Conservation (phyloP, 1,140 invertebrate species). For the Ditylenchus dipsaci region DNA sequence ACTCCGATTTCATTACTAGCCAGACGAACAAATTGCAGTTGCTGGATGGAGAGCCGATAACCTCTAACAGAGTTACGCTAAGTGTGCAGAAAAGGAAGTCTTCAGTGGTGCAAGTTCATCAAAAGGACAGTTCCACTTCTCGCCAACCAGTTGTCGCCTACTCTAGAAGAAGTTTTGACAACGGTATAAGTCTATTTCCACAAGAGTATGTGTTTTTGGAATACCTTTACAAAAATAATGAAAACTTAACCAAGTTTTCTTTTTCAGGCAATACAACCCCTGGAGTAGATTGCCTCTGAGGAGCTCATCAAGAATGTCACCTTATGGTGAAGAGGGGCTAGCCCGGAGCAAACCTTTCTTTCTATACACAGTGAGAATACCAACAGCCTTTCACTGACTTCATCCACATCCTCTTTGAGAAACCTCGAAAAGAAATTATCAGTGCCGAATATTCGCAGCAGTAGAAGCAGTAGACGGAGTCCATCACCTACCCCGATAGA, state of each 20-base stretch:
- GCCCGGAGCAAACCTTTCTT: neutral
- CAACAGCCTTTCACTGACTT: neutral
- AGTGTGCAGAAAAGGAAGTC: neutral
- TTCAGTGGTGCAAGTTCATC: no score
- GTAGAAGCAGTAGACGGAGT: no score
- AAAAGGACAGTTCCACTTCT: neutral
- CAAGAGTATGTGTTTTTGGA: neutral
- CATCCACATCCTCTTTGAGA: neutral
- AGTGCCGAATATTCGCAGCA: neutral
- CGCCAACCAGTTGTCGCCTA: neutral
- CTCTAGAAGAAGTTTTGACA: neutral
- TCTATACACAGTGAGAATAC: neutral
- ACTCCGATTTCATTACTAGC: conserved; percentile 27
- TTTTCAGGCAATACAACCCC: neutral
- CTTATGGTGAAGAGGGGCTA: neutral
- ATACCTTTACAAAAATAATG: no score
- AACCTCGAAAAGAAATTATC: neutral
- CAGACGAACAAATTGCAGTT: conserved; percentile 9
- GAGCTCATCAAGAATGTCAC: no score
- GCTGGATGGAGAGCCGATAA: conserved; percentile 5
- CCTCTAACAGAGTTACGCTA: neutral
- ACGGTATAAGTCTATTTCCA: neutral
- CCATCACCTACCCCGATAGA: no score
- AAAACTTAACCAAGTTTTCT: no score
- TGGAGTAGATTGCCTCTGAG: neutral